A percentile compares a stretch with the other conserved stretches of the same genome.
Evolutionary conservation across 2,113 vertebrate genomes (phyloP).

Genomic region (Bambusicola thoracicus): DNA sequence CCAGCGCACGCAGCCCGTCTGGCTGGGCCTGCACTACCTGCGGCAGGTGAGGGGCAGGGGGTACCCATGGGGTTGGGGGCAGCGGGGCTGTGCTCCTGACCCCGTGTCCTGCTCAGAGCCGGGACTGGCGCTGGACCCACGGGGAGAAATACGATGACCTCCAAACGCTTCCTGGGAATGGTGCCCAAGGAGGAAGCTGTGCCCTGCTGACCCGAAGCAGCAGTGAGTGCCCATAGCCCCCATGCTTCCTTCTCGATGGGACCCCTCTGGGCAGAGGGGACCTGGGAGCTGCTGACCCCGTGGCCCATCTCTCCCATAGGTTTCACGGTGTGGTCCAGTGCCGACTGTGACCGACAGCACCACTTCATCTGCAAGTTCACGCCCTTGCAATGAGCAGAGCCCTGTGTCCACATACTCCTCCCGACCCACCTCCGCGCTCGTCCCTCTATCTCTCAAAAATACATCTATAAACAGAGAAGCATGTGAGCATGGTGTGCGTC

Average conservation of each 20-base stretch:
- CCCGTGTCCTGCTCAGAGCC: not conserved
- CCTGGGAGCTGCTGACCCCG: not conserved
- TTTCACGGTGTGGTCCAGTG: constrained; percentile 52
- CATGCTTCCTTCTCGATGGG: fast-evolving
- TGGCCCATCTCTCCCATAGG: not conserved
- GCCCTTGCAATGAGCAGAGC: not conserved
- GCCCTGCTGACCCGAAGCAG: not conserved
- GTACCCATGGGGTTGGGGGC: fast-evolving
- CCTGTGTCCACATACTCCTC: fast-evolving
- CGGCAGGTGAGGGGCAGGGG: constrained; percentile 18
- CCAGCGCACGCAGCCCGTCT: not conserved
- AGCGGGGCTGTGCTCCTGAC: not conserved
- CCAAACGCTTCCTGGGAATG: fast-evolving
- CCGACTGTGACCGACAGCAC: not conserved
- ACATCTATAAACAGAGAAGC: not conserved
- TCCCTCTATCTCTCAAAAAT: not conserved
- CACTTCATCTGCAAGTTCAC: constrained; percentile 72
- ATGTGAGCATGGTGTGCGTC: not conserved
- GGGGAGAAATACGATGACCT: not conserved
- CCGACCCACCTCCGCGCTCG: too few species aligned
- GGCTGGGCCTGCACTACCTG: constrained; percentile 56
- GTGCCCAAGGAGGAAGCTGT: not conserved
- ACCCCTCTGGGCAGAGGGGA: not conserved
- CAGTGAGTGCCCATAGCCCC: not conserved
- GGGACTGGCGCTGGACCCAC: constrained; percentile 52